Conservation (phyloP, 2,113 vertebrate species). For the Eulemur rufifrons region DNA sequence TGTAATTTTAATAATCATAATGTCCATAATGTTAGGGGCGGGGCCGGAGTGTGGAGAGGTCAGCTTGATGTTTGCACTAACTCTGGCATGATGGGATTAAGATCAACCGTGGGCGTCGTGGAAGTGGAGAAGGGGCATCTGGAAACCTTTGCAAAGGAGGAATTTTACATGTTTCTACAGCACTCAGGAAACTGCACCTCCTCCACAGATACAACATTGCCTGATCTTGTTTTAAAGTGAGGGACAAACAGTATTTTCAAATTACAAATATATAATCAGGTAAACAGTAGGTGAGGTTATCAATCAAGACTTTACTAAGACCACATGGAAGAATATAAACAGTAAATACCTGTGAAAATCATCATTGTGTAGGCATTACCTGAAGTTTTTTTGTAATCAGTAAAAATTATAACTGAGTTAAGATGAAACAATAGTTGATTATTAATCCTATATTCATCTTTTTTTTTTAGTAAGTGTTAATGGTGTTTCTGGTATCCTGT, state of each 20-base stretch:
- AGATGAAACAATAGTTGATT: neutral
- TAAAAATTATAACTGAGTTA: neutral
- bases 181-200: neutral
- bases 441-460: neutral
- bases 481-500: neutral
- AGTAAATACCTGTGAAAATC: neutral
- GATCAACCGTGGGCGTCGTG: accelerated
- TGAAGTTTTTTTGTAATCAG: neutral
- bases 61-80: neutral
- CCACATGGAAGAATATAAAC: neutral
- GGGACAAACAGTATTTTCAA: neutral
- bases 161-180: neutral
- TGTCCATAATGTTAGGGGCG: neutral
- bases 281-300: neutral
- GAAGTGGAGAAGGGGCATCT: neutral
- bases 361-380: neutral
- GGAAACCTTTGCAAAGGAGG: neutral
- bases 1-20: neutral
- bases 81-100: accelerated
- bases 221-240: neutral
- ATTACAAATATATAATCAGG: neutral
- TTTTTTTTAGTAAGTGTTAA: neutral
- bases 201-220: accelerated
- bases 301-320: neutral
- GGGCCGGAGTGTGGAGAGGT: neutral